Percentiles rank a stretch among this genome's conserved stretches.
These are phyloP conservation scores for Priocnemis perturbator DNA, from an alignment of 2,888 invertebrate genomes.

Conservation along the genomic window DNA sequence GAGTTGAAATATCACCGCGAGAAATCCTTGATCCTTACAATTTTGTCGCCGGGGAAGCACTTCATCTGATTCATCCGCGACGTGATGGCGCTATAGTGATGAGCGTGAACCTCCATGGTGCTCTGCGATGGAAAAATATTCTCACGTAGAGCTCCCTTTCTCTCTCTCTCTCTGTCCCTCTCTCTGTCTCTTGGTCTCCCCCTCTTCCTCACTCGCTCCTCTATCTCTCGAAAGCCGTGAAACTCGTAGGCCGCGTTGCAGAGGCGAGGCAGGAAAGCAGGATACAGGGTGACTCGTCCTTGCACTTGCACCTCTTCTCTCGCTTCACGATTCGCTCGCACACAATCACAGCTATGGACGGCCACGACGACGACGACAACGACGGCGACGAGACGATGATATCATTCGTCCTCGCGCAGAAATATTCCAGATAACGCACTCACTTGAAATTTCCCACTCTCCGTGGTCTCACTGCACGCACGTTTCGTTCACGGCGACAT, in stretches of 20 bases:
- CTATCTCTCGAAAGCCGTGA: neutral
- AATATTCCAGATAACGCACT: conserved; percentile 31
- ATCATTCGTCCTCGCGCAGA: conserved; percentile 44
- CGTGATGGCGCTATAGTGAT: conserved; percentile 69
- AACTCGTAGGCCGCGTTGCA: neutral
- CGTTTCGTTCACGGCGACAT: conserved; percentile 13
- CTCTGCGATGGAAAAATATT: too few species aligned
- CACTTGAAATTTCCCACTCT: conserved; percentile 26
- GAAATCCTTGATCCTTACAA: conserved; percentile 57
- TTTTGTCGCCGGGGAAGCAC: conserved; percentile 71
- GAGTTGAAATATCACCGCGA: neutral
- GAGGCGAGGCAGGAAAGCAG: too few species aligned
- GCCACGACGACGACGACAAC: conserved; percentile 9
- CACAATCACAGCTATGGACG: neutral
- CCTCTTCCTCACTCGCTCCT: neutral
- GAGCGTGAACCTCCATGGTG: conserved; percentile 72
- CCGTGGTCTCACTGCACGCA: conserved; percentile 14
- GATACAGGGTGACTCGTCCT: neutral
- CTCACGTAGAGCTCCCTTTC: conserved; percentile 11
- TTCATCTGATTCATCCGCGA: conserved; percentile 73
- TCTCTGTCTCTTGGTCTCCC: too few species aligned
- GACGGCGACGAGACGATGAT: conserved; percentile 31
- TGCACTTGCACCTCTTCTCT: conserved; percentile 7
- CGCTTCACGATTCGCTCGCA: conserved; percentile 1
- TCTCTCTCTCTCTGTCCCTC: neutral